Conservation (phyloP, 2,113 vertebrate genomes). For the Mugil cephalus region DNA sequence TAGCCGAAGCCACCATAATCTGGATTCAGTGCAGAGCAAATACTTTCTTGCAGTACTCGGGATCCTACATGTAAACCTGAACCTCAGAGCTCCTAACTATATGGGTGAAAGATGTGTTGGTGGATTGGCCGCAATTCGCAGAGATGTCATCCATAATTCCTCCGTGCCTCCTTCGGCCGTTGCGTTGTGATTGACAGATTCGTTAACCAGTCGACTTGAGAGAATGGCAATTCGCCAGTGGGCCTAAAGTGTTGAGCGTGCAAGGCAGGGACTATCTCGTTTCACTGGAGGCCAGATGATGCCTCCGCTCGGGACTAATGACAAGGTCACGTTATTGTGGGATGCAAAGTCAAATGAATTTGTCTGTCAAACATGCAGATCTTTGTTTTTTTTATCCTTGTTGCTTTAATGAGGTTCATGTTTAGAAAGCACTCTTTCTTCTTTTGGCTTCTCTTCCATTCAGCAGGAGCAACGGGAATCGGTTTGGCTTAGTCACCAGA, state of each 20-base stretch:
- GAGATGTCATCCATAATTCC: not conserved
- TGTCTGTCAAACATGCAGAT: constrained; percentile 4
- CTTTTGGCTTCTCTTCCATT: not conserved
- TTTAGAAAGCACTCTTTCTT: no score
- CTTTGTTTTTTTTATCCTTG: not conserved
- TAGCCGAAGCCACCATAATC: not conserved
- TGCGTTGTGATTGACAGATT: constrained; percentile 36
- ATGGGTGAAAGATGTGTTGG: not conserved
- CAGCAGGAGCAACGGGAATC: not conserved
- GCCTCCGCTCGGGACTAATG: not conserved
- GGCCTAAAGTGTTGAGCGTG: constrained; percentile 6
- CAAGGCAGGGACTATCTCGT: not conserved
- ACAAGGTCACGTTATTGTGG: constrained; percentile 21
- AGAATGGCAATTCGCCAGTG: constrained; percentile 31
- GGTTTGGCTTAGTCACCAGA: not conserved
- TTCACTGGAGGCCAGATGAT: constrained; percentile 13
- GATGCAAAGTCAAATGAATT: constrained; percentile 21
- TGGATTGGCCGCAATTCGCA: not conserved
- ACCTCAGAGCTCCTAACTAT: not conserved
- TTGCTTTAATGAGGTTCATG: no score
- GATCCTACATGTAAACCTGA: not conserved
- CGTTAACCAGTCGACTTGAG: constrained; percentile 38
- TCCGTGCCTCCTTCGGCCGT: not conserved
- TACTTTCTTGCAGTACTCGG: no score
- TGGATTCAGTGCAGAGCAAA: not conserved